Evolutionary conservation across 2,888 invertebrate species (phyloP).

Genomic region (Aleiodes leptofemur): DNA sequence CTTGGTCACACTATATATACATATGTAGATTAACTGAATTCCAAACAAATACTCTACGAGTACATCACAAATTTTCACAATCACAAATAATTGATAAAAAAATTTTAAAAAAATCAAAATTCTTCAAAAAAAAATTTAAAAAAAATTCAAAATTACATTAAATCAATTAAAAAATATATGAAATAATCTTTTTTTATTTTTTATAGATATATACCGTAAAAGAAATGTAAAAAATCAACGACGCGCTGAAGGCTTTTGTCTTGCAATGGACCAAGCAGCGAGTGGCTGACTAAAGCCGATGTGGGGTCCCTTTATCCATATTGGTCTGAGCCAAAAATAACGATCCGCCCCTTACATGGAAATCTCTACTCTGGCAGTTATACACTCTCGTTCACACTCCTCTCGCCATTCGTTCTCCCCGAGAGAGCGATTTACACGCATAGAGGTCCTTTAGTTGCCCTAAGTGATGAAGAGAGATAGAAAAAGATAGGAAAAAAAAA

Average conservation of each 20-base stretch:
- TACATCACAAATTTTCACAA: constrained; percentile 5
- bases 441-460: constrained; percentile 57
- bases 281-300: constrained; percentile 71
- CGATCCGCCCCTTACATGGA: constrained; percentile 75
- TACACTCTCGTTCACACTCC: constrained; percentile 55
- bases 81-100: not conserved
- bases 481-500: too few relatives aligned
- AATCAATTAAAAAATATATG: constrained; percentile 6
- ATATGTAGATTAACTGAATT: constrained; percentile 11
- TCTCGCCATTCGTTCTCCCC: constrained; percentile 56
- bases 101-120: not conserved
- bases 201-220: constrained; percentile 57
- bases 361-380: constrained; percentile 65
- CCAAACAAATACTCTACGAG: constrained; percentile 5
- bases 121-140: constrained; percentile 35
- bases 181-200: not conserved
- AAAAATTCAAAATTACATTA: not conserved
- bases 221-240: constrained; percentile 58
- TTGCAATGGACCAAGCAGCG: constrained; percentile 71
- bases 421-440: constrained; percentile 29
- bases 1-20: constrained; percentile 17
- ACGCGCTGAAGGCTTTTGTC: constrained; percentile 66
- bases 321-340: constrained; percentile 73
- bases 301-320: constrained; percentile 75
- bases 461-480: constrained; percentile 50